A percentile compares a stretch with the other conserved stretches of the same genome.
phyloP scores from a whole-genome alignment of 2,797 vertebrate genomes.

The Hyperoplus immaculatus region DNA sequence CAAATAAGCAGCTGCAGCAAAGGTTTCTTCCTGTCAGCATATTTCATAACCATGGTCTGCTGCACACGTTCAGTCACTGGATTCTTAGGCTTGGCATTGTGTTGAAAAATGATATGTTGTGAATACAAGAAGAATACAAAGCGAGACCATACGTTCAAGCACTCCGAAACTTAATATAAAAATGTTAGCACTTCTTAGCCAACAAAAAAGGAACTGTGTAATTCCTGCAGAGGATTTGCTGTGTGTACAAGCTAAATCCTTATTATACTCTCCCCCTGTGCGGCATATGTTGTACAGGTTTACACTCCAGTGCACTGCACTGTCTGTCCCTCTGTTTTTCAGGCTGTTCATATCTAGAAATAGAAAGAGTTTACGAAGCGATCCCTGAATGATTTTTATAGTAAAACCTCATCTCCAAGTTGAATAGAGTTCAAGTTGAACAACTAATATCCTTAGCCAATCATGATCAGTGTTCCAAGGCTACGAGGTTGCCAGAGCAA shows the following conservation, averaged over 20 bases:
- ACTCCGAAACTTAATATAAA: slow-evolving; percentile 48
- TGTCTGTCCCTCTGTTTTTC: slow-evolving; percentile 18
- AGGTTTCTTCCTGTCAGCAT: slow-evolving; percentile 60
- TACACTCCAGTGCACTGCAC: slow-evolving; percentile 34
- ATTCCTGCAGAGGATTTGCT: slow-evolving; percentile 49
- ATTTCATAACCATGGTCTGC: slow-evolving; percentile 61
- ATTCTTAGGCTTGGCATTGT: slow-evolving; percentile 34
- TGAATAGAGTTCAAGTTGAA: slow-evolving; percentile 28
- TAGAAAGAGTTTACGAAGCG: slow-evolving; percentile 7
- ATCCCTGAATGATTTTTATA: slow-evolving; percentile 30
- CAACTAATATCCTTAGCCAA: not conserved
- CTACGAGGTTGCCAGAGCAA: slow-evolving; percentile 12
- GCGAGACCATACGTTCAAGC: slow-evolving; percentile 25
- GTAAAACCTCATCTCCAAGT: slow-evolving; percentile 19
- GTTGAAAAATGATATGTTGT: slow-evolving; percentile 38
- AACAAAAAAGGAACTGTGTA: slow-evolving; percentile 26
- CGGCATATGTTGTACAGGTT: slow-evolving; percentile 49
- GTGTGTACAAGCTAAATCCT: slow-evolving; percentile 42
- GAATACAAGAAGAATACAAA: slow-evolving; percentile 20
- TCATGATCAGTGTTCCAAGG: not conserved
- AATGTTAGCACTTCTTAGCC: slow-evolving; percentile 19
- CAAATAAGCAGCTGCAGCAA: slow-evolving; percentile 51
- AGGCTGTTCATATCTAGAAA: slow-evolving; percentile 8
- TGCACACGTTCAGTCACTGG: slow-evolving; percentile 47
- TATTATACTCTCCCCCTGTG: slow-evolving; percentile 8